These are phyloP conservation scores for Rhyacichthys aspro DNA, from an alignment of 2,797 vertebrate genomes.

Conservation along the genomic window DNA sequence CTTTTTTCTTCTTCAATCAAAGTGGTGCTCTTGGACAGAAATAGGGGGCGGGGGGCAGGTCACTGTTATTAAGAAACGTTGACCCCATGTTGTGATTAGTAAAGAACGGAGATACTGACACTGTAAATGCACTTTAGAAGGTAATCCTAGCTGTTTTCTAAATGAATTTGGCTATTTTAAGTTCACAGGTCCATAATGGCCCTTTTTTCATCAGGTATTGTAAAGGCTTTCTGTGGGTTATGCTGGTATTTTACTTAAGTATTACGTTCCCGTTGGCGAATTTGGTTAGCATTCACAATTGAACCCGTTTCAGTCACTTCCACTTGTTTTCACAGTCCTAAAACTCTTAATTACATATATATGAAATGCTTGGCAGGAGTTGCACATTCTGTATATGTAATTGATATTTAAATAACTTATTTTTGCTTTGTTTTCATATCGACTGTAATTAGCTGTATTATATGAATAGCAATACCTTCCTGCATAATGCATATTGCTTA, in stretches of 20 bases:
- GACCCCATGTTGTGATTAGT: conserved; percentile 65
- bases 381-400: conserved; percentile 99
- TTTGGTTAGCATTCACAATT: conserved; percentile 82
- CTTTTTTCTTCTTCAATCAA: conserved; percentile 70
- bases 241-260: conserved; percentile 67
- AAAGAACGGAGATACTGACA: conserved; percentile 79
- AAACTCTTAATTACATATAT: conserved; percentile 86
- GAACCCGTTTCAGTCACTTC: conserved; percentile 69
- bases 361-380: conserved; percentile 91
- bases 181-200: conserved; percentile 52
- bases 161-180: conserved; percentile 67
- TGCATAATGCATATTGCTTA: conserved; percentile 92
- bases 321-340: conserved; percentile 61
- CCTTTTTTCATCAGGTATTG: conserved; percentile 67
- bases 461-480: conserved; percentile 93
- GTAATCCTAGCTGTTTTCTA: conserved; percentile 69
- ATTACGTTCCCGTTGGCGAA: conserved; percentile 77
- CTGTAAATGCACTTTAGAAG: conserved; percentile 88
- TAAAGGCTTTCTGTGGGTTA: conserved; percentile 64
- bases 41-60: conserved; percentile 14
- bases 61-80: conserved; percentile 23
- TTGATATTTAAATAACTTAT: conserved; percentile 99
- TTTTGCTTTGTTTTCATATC: conserved; percentile 92
- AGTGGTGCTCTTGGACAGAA: conserved; percentile 63
- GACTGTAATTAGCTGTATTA: conserved; percentile 99